These are phyloP conservation scores for Heterotis niloticus DNA, from an alignment of 2,113 vertebrate genomes.

Conservation along the genomic window DNA sequence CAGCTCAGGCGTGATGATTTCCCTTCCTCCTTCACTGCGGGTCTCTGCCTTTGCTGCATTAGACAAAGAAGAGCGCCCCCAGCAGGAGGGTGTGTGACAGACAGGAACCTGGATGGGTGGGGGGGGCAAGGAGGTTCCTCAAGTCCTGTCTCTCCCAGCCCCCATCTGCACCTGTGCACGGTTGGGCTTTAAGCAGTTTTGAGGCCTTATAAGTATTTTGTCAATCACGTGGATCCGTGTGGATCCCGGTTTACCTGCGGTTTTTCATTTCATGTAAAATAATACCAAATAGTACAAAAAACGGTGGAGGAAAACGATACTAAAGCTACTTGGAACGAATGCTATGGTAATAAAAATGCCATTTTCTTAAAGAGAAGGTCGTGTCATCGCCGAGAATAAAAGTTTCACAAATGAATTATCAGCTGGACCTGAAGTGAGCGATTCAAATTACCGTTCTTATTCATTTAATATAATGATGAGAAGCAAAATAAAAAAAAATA, in stretches of 20 bases:
- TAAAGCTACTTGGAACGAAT: neutral
- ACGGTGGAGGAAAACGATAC: neutral
- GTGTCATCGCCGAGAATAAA: too few species aligned
- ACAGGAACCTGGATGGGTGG: neutral
- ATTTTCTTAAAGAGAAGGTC: neutral
- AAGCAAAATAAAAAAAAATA: too few species aligned
- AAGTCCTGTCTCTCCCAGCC: slow-evolving; percentile 28
- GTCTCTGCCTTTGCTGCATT: slow-evolving; percentile 53
- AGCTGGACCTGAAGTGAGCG: too few species aligned
- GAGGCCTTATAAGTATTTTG: too few species aligned
- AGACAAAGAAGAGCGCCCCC: slow-evolving; percentile 26
- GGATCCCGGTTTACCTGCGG: neutral
- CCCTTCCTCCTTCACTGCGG: slow-evolving; percentile 75
- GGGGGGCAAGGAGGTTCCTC: neutral
- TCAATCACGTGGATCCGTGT: neutral
- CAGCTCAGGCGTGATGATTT: slow-evolving; percentile 87
- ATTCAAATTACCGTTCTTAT: too few species aligned
- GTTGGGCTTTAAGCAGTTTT: neutral
- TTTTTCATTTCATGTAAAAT: neutral
- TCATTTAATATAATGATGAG: too few species aligned
- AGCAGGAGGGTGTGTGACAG: neutral
- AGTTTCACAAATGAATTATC: too few species aligned
- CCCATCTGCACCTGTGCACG: neutral
- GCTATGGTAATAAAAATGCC: too few species aligned
- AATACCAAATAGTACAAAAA: too few species aligned